A percentile compares a stretch with the other conserved stretches of the same genome.
Conservation (phyloP, 1,140 invertebrate species). For the Riptortus pedestris region DNA sequence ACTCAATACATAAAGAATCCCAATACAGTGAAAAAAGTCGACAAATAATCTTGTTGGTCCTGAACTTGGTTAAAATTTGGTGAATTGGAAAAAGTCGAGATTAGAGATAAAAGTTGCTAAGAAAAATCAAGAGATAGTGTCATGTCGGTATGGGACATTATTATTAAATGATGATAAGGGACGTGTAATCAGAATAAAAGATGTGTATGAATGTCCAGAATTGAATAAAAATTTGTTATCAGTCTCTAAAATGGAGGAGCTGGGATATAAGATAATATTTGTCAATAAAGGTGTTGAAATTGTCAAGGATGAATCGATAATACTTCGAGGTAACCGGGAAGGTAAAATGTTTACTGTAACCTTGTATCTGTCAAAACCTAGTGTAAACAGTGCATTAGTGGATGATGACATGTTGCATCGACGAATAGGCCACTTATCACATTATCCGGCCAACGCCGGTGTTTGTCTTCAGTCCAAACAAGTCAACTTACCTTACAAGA, state of each 20-base stretch:
- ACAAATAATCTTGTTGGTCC: no score
- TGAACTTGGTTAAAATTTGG: no score
- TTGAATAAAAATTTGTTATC: no score
- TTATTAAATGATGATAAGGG: no score
- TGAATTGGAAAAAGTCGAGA: no score
- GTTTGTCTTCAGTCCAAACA: background rate
- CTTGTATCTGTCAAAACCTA: background rate
- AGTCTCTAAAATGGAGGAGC: no score
- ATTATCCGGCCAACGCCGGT: background rate
- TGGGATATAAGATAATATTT: background rate
- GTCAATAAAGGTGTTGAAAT: background rate
- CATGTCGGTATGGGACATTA: no score
- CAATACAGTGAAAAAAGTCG: constrained; percentile 61
- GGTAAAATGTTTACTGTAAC: background rate
- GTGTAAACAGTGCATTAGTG: background rate
- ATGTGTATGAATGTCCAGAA: no score
- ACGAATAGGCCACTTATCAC: background rate
- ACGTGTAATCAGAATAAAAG: no score
- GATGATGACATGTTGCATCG: background rate
- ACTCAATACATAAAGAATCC: no score
- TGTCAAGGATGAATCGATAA: background rate
- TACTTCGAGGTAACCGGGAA: background rate
- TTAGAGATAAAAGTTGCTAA: no score
- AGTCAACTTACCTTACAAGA: constrained; percentile 5
- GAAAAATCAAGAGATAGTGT: no score